phyloP scores from a whole-genome alignment of 2,797 vertebrate species.

The Coregonus ussuriensis region DNA sequence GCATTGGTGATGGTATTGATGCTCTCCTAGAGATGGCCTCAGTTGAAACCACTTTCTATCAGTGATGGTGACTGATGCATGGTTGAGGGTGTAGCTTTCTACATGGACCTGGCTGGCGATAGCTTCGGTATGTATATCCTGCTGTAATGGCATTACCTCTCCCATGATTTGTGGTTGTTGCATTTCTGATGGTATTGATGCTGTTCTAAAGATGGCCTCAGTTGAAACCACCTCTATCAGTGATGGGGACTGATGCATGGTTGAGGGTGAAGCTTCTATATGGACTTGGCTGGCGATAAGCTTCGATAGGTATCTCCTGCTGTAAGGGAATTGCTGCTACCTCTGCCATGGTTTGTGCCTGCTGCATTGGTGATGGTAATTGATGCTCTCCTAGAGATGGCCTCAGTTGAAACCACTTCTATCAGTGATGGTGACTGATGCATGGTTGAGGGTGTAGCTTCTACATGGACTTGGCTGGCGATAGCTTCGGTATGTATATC shows the following conservation, averaged over 20 bases:
- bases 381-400: not conserved
- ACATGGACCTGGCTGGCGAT: not conserved
- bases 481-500: not conserved
- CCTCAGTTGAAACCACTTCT: constrained; percentile 31
- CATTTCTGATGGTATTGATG: constrained; percentile 29
- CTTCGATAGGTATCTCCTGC: constrained; percentile 11
- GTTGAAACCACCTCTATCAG: constrained; percentile 26
- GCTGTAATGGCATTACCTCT: constrained; percentile 37
- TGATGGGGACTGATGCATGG: not conserved
- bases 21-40: constrained; percentile 17
- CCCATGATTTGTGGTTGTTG: constrained; percentile 40
- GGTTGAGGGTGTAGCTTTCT: not conserved
- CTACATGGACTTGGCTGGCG: too few relatives aligned
- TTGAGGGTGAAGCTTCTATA: not conserved
- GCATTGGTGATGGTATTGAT: constrained; percentile 28
- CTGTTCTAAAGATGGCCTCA: constrained; percentile 17
- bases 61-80: not conserved
- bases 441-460: too few relatives aligned
- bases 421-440: too few relatives aligned
- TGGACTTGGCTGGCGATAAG: too few relatives aligned
- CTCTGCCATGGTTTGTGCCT: constrained; percentile 45
- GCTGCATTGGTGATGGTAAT: constrained; percentile 33
- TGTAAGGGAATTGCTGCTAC: constrained; percentile 32
- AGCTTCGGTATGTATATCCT: constrained; percentile 11
- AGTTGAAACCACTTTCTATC: constrained; percentile 25